A percentile compares a stretch with the other conserved stretches of the same genome.
Evolutionary conservation across 53 echinoderm and acorn worm genomes (phyloP).

Genomic region (Stichopus horrens): DNA sequence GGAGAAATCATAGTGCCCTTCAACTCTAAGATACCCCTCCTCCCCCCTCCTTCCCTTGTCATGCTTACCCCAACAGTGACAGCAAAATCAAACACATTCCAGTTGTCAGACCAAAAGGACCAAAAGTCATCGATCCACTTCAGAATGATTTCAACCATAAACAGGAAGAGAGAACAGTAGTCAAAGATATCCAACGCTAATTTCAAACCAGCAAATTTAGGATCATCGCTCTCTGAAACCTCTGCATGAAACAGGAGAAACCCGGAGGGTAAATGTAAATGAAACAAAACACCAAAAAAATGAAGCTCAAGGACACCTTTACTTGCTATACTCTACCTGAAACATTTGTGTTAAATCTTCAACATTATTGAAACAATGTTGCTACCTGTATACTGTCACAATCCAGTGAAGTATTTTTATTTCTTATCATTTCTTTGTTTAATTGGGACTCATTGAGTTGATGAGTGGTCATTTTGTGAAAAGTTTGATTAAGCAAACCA

Average conservation of each 20-base stretch:
- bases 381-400: too few species aligned
- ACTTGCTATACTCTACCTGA: too few species aligned
- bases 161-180: constrained; percentile 90
- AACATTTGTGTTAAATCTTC: too few species aligned
- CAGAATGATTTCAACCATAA: constrained; percentile 94
- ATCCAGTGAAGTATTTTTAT: too few species aligned
- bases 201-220: constrained; percentile 61
- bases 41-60: neutral
- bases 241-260: constrained; percentile 50
- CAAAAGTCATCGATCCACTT: constrained; percentile 91
- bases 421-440: too few species aligned
- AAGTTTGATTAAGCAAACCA: too few species aligned
- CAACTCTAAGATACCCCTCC: neutral
- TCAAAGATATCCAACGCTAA: constrained; percentile 86
- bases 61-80: constrained; percentile 87
- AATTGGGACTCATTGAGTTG: too few species aligned
- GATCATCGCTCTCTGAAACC: constrained; percentile 68
- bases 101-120: constrained; percentile 87
- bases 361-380: too few species aligned
- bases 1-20: neutral
- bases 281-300: too few species aligned
- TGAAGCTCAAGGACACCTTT: too few species aligned
- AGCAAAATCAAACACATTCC: constrained; percentile 96
- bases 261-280: neutral
- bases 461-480: too few species aligned